These are phyloP conservation scores for Clarias pachynema DNA, from an alignment of 2,797 vertebrate genomes.

Conservation along the genomic window DNA sequence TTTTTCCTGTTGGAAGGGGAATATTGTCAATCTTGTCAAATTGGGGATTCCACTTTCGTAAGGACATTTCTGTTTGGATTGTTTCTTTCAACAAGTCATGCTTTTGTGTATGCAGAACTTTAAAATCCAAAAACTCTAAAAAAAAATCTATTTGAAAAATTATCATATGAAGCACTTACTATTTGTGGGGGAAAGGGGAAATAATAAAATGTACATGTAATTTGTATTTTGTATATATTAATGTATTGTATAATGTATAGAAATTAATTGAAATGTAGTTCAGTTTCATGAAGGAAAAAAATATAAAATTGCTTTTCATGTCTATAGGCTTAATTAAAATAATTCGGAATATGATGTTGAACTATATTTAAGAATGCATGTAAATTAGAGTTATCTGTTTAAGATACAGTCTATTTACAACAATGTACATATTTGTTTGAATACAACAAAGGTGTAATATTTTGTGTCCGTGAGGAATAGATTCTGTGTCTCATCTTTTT, in stretches of 20 bases:
- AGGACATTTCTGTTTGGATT: slow-evolving; percentile 66
- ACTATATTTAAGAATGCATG: slow-evolving; percentile 88
- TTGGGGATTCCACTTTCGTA: slow-evolving; percentile 47
- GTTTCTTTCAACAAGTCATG: slow-evolving; percentile 82
- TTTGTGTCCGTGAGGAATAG: slow-evolving; percentile 95
- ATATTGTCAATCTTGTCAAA: slow-evolving; percentile 49
- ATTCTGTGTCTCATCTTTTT: slow-evolving; percentile 87
- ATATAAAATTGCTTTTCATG: slow-evolving; percentile 72
- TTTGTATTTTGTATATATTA: slow-evolving; percentile 93
- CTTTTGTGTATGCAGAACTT: slow-evolving; percentile 86
- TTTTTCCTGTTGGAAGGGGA: slow-evolving; percentile 39
- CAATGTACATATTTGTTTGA: slow-evolving; percentile 87
- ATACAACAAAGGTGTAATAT: slow-evolving; percentile 89
- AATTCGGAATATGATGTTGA: slow-evolving; percentile 73
- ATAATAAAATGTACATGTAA: slow-evolving; percentile 90
- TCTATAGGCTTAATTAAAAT: slow-evolving; percentile 62
- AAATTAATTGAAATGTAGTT: slow-evolving; percentile 74
- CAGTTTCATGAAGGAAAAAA: slow-evolving; percentile 70
- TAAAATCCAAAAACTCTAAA: slow-evolving; percentile 72
- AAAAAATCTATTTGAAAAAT: slow-evolving; percentile 81
- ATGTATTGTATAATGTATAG: slow-evolving; percentile 78
- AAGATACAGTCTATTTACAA: slow-evolving; percentile 82
- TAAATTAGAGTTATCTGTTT: slow-evolving; percentile 83
- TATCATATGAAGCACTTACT: slow-evolving; percentile 93
- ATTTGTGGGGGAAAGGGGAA: slow-evolving; percentile 80